A percentile compares a stretch with the other conserved stretches of the same genome.
Conservation (phyloP, 1,140 invertebrate genomes). For the Brachionus calyciflorus region DNA sequence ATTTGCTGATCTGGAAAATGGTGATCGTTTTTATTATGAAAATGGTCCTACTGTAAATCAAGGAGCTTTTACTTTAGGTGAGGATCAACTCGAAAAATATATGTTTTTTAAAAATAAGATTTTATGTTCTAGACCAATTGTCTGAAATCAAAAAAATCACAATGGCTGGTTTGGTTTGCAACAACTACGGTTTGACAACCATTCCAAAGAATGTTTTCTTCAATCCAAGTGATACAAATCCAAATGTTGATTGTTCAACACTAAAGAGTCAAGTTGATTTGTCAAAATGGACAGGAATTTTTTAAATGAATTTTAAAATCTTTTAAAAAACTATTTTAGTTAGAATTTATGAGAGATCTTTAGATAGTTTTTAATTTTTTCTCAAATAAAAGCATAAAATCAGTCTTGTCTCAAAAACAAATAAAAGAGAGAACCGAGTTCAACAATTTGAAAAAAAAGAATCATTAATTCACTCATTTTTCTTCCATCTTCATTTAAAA, state of each 20-base stretch:
- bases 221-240: background rate
- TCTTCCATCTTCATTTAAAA: no score
- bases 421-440: no score
- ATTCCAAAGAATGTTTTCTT: background rate
- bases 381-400: no score
- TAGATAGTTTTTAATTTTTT: no score
- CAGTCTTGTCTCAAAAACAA: no score
- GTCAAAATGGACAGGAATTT: background rate
- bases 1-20: slow-evolving; percentile 79
- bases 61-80: background rate
- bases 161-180: background rate
- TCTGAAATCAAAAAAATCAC: slow-evolving; percentile 25
- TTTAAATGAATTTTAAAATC: no score
- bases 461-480: no score
- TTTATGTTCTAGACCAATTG: slow-evolving; percentile 1
- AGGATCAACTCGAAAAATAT: background rate
- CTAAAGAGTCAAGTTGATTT: slow-evolving; percentile 18
- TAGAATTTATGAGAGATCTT: no score
- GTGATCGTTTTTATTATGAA: slow-evolving; percentile 89
- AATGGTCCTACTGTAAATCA: slow-evolving; percentile 7
- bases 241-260: background rate
- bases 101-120: background rate
- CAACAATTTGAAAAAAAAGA: no score
- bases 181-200: slow-evolving; percentile 3
- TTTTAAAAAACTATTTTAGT: no score